Evolutionary conservation across 30 jellyfish, hydroid and myxozoan genomes (phyloP).

Genomic region (Cassiopea xamachana): DNA sequence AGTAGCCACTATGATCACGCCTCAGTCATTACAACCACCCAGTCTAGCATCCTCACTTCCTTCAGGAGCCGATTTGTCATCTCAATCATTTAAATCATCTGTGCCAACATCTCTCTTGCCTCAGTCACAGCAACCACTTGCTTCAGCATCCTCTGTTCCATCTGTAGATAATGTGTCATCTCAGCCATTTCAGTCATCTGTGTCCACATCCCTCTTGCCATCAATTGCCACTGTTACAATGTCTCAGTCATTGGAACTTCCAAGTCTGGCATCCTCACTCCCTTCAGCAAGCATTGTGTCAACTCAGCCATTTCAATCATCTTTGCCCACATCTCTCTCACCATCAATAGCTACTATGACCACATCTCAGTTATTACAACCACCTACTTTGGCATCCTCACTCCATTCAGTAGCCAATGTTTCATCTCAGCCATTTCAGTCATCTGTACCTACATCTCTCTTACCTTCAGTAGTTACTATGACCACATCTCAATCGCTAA

Average conservation of each 20-base stretch:
- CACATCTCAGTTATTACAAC: not conserved
- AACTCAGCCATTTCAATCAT: not conserved
- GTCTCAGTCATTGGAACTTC: not conserved
- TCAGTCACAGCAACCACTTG: not conserved
- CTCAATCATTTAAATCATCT: not conserved
- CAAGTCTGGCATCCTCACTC: not conserved
- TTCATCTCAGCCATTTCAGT: not conserved
- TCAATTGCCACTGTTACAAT: not conserved
- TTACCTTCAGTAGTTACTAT: not conserved
- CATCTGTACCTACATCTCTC: not conserved
- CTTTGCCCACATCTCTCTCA: not conserved
- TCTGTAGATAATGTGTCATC: not conserved
- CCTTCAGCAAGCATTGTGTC: not conserved
- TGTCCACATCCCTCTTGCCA: not conserved
- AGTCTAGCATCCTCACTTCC: not conserved
- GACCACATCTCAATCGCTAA: not conserved
- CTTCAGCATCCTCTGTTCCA: not conserved
- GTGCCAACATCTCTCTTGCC: not conserved
- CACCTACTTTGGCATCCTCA: not conserved
- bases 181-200: not conserved
- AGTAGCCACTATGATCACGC: not conserved
- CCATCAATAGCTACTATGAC: not conserved
- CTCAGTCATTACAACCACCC: not conserved
- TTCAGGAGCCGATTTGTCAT: not conserved
- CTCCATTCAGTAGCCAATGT: not conserved